These are phyloP conservation scores for Enteromius unitaeniatus DNA, from an alignment of 2,797 vertebrate genomes.

Conservation along the genomic window DNA sequence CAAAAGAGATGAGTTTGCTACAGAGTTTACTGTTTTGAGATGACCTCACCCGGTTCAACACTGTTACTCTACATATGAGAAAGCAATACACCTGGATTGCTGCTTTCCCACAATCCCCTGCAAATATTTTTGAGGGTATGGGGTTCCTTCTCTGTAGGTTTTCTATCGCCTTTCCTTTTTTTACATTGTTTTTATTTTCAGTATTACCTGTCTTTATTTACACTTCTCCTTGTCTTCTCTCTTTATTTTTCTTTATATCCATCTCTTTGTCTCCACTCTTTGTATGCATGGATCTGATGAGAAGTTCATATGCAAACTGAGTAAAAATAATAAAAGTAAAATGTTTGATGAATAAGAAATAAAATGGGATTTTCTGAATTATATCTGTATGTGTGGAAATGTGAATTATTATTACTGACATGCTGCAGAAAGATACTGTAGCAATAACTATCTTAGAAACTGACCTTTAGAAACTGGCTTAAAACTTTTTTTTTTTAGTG, in stretches of 20 bases:
- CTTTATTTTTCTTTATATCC: constrained; percentile 58
- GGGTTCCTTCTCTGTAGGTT: background rate
- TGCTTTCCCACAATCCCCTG: constrained; percentile 67
- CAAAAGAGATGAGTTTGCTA: too few relatives aligned
- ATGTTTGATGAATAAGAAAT: constrained; percentile 44
- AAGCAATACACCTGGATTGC: constrained; percentile 70
- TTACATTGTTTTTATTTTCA: background rate
- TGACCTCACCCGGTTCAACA: constrained; percentile 68
- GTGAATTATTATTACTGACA: background rate
- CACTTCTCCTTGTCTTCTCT: constrained; percentile 26
- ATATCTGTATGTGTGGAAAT: too few relatives aligned
- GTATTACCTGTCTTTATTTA: constrained; percentile 3
- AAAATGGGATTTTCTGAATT: constrained; percentile 49
- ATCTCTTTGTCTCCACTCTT: constrained; percentile 65
- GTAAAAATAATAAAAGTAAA: constrained; percentile 56
- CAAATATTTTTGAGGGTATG: constrained; percentile 52
- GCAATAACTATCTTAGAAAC: too few relatives aligned
- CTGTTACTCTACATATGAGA: constrained; percentile 65
- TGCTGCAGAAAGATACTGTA: background rate
- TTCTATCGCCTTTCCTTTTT: constrained; percentile 2
- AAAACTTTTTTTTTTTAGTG: background rate
- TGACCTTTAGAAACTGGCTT: too few relatives aligned
- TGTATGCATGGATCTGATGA: constrained; percentile 78
- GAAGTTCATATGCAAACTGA: constrained; percentile 77
- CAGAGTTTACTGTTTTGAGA: constrained; percentile 22